A percentile compares a stretch with the other conserved stretches of the same genome.
Evolutionary conservation across 2,113 vertebrate genomes (phyloP).

Genomic region (Sprattus sprattus): DNA sequence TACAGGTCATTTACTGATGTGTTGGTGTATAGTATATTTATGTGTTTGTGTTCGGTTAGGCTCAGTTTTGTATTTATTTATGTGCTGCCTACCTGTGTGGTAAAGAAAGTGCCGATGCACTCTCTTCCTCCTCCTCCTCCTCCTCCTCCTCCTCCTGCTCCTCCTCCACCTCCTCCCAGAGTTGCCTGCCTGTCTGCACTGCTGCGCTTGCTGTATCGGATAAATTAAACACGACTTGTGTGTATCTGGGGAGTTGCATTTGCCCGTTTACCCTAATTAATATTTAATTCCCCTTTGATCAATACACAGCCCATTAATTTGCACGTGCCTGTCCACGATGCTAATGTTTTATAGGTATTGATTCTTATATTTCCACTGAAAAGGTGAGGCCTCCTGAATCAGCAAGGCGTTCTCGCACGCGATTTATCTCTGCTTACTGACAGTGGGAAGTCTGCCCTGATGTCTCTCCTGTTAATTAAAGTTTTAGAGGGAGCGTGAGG

Average conservation of each 20-base stretch:
- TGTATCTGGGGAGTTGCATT: conserved; percentile 32
- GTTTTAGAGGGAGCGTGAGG: conserved; percentile 39
- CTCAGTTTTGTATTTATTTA: conserved; percentile 30
- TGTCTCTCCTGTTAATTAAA: conserved; percentile 59
- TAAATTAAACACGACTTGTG: conserved; percentile 48
- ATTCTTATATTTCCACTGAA: conserved; percentile 62
- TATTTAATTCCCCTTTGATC: conserved; percentile 61
- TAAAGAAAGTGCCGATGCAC: neutral
- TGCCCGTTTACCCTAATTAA: conserved; percentile 60
- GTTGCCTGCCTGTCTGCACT: conserved; percentile 21
- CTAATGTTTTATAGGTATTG: conserved; percentile 49
- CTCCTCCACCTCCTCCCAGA: conserved; percentile 26
- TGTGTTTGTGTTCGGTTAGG: neutral
- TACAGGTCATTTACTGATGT: neutral
- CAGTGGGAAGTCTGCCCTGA: conserved; percentile 36
- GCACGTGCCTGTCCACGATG: conserved; percentile 36
- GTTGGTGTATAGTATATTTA: neutral
- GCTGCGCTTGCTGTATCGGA: conserved; percentile 51
- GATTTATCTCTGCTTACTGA: conserved; percentile 29
- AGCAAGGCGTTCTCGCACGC: conserved; percentile 32
- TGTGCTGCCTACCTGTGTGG: neutral
- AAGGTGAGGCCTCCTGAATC: conserved; percentile 65
- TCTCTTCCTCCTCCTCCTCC: neutral
- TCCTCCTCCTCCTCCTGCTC: neutral
- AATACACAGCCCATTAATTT: conserved; percentile 55